phyloP scores from a whole-genome alignment of 2,888 invertebrate species.

The Cheilosia soror region DNA sequence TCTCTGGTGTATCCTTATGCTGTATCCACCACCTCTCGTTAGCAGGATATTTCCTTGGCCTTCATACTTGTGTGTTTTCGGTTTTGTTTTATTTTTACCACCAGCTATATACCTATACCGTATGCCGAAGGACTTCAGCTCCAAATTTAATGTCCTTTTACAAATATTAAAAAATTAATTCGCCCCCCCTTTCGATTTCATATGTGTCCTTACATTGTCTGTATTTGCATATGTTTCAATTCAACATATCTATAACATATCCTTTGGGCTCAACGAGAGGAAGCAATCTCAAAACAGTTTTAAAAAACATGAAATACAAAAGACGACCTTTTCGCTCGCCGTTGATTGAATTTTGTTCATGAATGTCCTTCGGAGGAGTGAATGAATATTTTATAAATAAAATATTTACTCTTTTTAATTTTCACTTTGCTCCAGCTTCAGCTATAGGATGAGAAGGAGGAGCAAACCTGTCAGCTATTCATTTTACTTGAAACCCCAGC shows the following conservation, averaged over 20 bases:
- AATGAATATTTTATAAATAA: slow-evolving; percentile 64
- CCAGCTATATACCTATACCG: slow-evolving; percentile 24
- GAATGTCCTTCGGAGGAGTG: slow-evolving; percentile 39
- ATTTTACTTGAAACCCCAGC: slow-evolving; percentile 47
- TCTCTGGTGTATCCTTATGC: slow-evolving; percentile 1
- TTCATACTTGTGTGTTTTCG: slow-evolving; percentile 6
- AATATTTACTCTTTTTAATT: slow-evolving; percentile 61
- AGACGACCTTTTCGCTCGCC: slow-evolving; percentile 39
- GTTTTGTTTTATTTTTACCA: slow-evolving; percentile 14
- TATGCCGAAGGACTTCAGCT: slow-evolving; percentile 41
- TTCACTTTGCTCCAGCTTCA: neutral
- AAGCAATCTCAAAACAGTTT: slow-evolving; percentile 3
- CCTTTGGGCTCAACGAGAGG: slow-evolving; percentile 26
- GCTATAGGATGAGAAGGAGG: slow-evolving; percentile 20
- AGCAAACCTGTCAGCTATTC: slow-evolving; percentile 57
- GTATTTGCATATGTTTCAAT: slow-evolving; percentile 73
- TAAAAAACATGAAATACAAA: slow-evolving; percentile 23
- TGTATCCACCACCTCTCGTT: slow-evolving; percentile 47
- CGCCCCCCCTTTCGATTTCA: slow-evolving; percentile 33
- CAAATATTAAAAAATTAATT: slow-evolving; percentile 75
- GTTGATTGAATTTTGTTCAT: slow-evolving; percentile 60
- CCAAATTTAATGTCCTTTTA: slow-evolving; percentile 72
- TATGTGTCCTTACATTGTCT: slow-evolving; percentile 54
- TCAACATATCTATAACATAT: slow-evolving; percentile 65
- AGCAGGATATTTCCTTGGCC: slow-evolving; percentile 58